Evolutionary conservation across 2,797 vertebrate genomes (phyloP), one percentile per base, ranked within the genome.

Genomic region (Yasuhikotakia modesta): DNA sequence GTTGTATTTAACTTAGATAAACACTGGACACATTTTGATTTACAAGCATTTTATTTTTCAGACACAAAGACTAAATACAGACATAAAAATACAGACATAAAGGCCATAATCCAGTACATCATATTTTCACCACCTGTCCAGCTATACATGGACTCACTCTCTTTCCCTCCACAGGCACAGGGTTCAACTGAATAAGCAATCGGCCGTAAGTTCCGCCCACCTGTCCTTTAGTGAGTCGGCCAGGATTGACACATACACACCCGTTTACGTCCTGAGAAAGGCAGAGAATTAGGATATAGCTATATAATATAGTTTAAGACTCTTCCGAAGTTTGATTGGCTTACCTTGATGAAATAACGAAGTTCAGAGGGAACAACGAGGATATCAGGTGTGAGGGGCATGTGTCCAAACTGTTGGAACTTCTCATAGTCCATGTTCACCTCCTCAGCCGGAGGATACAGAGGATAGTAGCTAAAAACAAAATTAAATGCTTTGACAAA

Each of bases 341-440:
- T 76, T 65, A 98, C 97, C 96, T 97, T 99, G 13, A 98, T 64
- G 12, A 98, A 99, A 87, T 95, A 98, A 8, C 95, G 94, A 69
- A 99, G 91, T 87, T 99, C 96, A 0, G 97, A 99, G 0, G 97
- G 97, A 19, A 93, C 74, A 2, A 99, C 79, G 16, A 99, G 91
- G 32, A 99, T 6, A 0, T 99, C 95, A 0, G 97, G 97, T 0
- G 94, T 96, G 82, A 96, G 71, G 0, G 91, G 91, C 80, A 98
- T 89, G 57, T 91, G 91, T 1, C 90, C 88, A 0, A 92, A 90
- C 14, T 76, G 77, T 81, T 91, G 93, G 77, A 95, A 91, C 30
- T 78, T 90, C 88, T 97, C 96, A 0, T 94, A 96, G 75, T 98
- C 94, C 21, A 98, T 87, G 76, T 94, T 94, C 4, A 97, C 86